phyloP scores from a whole-genome alignment of 2,113 vertebrate species.

The Rattus rattus region DNA sequence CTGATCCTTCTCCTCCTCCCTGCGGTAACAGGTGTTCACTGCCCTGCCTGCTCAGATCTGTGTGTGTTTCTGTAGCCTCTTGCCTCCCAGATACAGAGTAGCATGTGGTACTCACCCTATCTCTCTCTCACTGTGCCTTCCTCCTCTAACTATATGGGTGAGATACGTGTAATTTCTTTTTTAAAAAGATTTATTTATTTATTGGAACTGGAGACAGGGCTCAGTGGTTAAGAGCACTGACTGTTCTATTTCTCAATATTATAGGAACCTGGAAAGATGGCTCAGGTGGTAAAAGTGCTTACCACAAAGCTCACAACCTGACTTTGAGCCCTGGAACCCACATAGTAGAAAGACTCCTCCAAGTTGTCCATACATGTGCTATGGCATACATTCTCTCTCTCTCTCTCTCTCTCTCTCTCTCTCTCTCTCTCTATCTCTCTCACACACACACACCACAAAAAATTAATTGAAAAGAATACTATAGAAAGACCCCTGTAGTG shows the following conservation, averaged over 20 bases:
- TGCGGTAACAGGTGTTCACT: not conserved
- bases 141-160: not conserved
- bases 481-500: not conserved
- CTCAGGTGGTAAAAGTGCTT: not conserved
- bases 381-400: not conserved
- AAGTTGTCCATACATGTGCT: not conserved
- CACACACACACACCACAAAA: not conserved
- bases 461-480: not conserved
- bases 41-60: not conserved
- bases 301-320: not conserved
- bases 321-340: not conserved
- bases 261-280: not conserved
- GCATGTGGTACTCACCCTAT: not conserved
- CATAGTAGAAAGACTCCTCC: not conserved
- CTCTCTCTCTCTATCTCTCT: too few relatives aligned
- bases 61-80: not conserved
- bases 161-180: not conserved
- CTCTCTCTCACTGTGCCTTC: not conserved
- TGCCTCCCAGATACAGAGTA: constrained; percentile 12
- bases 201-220: too few relatives aligned
- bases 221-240: too few relatives aligned
- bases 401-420: too few relatives aligned
- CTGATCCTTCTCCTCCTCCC: not conserved
- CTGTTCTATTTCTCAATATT: not conserved
- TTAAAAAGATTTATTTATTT: too few relatives aligned